Base-by-base conservation (phyloP, 2,888 invertebrate genomes). In the Ochropleura leucogaster region DNA sequence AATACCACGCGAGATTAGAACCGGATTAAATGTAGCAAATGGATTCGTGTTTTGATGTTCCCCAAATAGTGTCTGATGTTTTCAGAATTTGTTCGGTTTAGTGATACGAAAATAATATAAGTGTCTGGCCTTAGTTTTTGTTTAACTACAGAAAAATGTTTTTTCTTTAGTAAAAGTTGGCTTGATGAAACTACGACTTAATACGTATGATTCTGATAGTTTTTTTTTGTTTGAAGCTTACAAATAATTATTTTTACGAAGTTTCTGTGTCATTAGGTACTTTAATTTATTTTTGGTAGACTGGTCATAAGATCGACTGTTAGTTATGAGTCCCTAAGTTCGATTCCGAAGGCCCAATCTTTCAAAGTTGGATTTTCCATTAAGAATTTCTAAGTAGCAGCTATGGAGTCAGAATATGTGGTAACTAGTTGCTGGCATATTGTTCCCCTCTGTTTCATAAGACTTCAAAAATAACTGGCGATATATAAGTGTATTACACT, bases 21-120 rank as follows among this genome's bases (percentile, higher is more conserved):
- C 72, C 42, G 83, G 85, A 85, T 82, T 82, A 82, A 82, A 82
- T 85, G 83, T 85, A 73, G 53, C 83, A 82, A 82, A 72, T 82
- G 85, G 68, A 82, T 82, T 72, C 68, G 64, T 85, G 85, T 82
- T 77, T 85, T 82, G 72, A 85, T 72, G 77, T 68, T 81, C 68
- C 44, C 44, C 7, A 40, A 85, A 72, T 76, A 82, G 78, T 63
- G 57, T 82, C 59, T 69, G 66, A 63, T 69, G 66, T 76, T 82
- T 74, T 70, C 16, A 30, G 85, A 70, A 80, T 81, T 74, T 20
- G 12, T 84, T 47, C 62, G 62, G 81, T 80, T 80, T 64, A 70
- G 69, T 84, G 74, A 60, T 20, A 64, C 59, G 47, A 69, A 30
- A 53, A 57, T 62, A 57, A 68, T 82, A 77, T 12, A 53, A 42